These are phyloP conservation scores for Amphiprion percula DNA, from an alignment of 2,113 vertebrate species.

Conservation along the genomic window DNA sequence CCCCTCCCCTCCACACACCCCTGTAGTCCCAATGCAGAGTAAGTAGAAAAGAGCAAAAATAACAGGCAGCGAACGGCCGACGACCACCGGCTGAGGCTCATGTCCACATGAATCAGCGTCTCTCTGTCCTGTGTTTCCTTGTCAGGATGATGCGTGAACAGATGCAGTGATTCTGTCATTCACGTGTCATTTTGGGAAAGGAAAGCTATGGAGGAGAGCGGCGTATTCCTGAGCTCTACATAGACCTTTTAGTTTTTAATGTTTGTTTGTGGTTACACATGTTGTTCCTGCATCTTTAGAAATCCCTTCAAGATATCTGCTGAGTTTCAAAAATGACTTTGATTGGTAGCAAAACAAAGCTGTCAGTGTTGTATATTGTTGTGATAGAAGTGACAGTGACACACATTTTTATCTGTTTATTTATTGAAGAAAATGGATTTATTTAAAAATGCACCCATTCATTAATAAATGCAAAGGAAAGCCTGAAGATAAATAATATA, in stretches of 20 bases:
- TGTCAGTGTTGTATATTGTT: no score
- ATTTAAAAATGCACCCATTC: no score
- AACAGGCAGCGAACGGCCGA: neutral
- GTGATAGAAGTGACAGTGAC: no score
- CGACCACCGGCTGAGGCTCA: neutral
- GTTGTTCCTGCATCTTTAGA: neutral
- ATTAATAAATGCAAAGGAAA: no score
- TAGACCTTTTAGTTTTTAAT: neutral
- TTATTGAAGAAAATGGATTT: no score
- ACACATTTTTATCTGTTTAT: no score
- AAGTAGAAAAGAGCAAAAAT: slow-evolving; percentile 66
- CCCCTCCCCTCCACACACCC: slow-evolving; percentile 80
- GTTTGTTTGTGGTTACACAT: neutral
- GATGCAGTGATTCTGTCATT: neutral
- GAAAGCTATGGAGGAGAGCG: no score
- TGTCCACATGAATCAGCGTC: neutral
- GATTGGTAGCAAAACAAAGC: no score
- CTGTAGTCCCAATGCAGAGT: slow-evolving; percentile 86
- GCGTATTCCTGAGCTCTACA: no score
- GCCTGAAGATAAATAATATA: no score
- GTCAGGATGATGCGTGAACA: slow-evolving; percentile 13
- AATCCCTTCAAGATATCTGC: neutral
- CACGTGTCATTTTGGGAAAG: neutral
- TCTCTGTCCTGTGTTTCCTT: neutral
- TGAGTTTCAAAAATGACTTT: no score